Base-by-base conservation (phyloP, 2,888 invertebrate species). In the Cancer borealis region DNA sequence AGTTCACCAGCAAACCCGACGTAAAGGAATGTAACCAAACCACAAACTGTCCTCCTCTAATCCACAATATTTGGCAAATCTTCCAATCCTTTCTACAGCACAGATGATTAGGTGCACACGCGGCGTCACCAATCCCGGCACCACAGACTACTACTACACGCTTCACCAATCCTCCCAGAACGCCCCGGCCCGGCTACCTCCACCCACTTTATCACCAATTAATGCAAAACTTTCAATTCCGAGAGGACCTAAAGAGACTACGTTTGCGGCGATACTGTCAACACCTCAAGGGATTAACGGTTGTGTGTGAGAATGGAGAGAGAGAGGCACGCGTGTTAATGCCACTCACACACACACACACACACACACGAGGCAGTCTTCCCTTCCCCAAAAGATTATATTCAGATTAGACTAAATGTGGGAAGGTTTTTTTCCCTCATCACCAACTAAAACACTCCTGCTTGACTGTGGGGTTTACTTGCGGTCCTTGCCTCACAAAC, bases 241-340 rank as follows among this genome's bases (percentile, higher is more conserved):
- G 12, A 30, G 30, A 84, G n/a, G 39, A 84, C 8, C 0, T 39
- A 12, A 73, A 84, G 12, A 39, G 39, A 3, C 14, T 39, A 30
- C 10, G 39, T 84, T 84, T 14, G 30, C 3, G 10, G 14, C 30
- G 0, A 12, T 4, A 60, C 17, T 5, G 73, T 73, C 73, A 73
- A 26, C 21, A 73, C n/a, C 73, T 6, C 26, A 73, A 17, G 17
- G 26, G 73, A 73, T 73, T 60, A 60, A n/a, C 73, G 10, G 10
- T 30, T 84, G 39, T 84, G n/a, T 84, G 84, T 39, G 14, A 84
- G 84, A 84, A 39, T 84, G 84, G 79, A 84, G n/a, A 84, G 39
- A 84, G 39, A 84, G 39, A 84, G 84, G 84, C 84, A 84, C 84
- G 14, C 5, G 1, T 84, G 84, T 84, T 84, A 5, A 39, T 84